Conservation (phyloP, 2,113 vertebrate genomes). For the Austrofundulus limnaeus region DNA sequence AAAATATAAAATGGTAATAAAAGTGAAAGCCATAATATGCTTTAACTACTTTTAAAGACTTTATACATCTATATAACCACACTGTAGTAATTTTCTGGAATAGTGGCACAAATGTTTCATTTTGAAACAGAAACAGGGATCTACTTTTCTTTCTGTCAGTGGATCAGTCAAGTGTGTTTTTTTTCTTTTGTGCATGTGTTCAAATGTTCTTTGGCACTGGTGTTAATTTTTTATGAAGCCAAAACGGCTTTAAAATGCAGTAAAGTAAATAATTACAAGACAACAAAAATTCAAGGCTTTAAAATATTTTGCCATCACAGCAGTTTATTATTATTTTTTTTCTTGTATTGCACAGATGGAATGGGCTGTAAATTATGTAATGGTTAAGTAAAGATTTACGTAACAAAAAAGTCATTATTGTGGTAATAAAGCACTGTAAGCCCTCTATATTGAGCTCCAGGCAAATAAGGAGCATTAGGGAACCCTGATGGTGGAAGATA, state of each 20-base stretch:
- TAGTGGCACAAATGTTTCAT: neutral
- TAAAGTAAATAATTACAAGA: conserved; percentile 10
- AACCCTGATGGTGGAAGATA: conserved; percentile 9
- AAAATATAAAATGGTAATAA: conserved; percentile 1
- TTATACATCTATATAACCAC: conserved; percentile 1
- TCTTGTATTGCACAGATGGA: conserved; percentile 1
- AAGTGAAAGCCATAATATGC: conserved; percentile 7
- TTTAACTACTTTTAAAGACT: conserved; percentile 1
- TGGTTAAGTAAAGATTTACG: conserved; percentile 1
- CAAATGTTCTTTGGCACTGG: conserved; percentile 18
- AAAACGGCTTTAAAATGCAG: conserved; percentile 21
- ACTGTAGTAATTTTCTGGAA: neutral
- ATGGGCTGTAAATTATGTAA: neutral
- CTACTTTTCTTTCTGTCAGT: conserved; percentile 14
- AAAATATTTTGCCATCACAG: neutral
- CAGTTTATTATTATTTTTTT: neutral
- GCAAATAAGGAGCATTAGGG: conserved; percentile 1
- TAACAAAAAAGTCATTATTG: conserved; percentile 1
- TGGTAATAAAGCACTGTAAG: neutral
- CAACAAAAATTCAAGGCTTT: conserved; percentile 1
- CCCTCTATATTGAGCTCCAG: conserved; percentile 1
- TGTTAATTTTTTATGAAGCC: conserved; percentile 26
- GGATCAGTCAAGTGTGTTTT: conserved; percentile 26
- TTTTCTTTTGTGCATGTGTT: conserved; percentile 14
- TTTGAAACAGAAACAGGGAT: neutral